Conservation (phyloP, 1,140 invertebrate species). For the Drosophila equinoxialis region DNA sequence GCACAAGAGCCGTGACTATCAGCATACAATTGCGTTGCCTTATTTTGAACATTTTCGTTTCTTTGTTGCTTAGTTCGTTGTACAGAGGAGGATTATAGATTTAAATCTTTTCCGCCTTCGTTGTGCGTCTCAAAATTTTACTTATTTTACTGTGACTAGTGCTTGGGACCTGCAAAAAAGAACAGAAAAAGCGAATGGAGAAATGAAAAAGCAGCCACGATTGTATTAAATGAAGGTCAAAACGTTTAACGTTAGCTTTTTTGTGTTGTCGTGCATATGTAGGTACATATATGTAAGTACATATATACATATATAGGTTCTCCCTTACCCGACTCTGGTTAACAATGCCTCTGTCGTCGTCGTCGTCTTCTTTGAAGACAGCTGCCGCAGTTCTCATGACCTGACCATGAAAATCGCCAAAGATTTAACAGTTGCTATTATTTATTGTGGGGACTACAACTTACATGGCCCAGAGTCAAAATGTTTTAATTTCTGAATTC, state of each 20-base stretch:
- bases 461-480: slow-evolving; percentile 49
- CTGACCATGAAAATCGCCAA: slow-evolving; percentile 33
- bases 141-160: slow-evolving; percentile 42
- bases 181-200: background rate
- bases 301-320: background rate
- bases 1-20: slow-evolving; percentile 83
- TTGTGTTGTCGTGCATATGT: background rate
- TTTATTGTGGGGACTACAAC: slow-evolving; percentile 32
- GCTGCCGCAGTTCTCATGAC: slow-evolving; percentile 56
- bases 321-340: slow-evolving; percentile 48
- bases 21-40: slow-evolving; percentile 84
- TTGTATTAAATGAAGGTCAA: slow-evolving; percentile 46
- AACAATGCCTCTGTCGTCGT: slow-evolving; percentile 31
- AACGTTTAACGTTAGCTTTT: slow-evolving; percentile 58
- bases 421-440: slow-evolving; percentile 43
- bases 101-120: slow-evolving; percentile 34
- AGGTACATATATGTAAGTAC: no score
- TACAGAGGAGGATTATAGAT: slow-evolving; percentile 13
- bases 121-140: slow-evolving; percentile 36
- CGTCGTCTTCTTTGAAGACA: slow-evolving; percentile 26
- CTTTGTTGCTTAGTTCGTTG: slow-evolving; percentile 10
- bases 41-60: slow-evolving; percentile 69
- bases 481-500: slow-evolving; percentile 42
- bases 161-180: slow-evolving; percentile 43
- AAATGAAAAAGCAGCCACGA: no score